Base-by-base conservation (phyloP, 2,113 vertebrate species). In the Hemiscyllium ocellatum region DNA sequence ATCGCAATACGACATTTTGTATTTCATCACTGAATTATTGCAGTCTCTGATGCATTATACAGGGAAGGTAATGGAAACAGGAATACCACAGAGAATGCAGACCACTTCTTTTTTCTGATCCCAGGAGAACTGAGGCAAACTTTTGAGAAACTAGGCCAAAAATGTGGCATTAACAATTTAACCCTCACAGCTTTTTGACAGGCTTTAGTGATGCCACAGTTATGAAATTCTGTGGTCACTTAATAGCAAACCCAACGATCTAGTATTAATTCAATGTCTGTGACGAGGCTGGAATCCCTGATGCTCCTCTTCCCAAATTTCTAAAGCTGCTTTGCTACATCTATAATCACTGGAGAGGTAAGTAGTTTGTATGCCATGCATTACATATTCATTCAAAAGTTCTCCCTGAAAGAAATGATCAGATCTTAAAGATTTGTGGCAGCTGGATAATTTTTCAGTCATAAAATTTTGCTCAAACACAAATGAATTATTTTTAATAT, bases 21-120 rank as follows among this genome's bases (percentile, higher is more conserved):
- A 98, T 99, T 98, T 98, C 97, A 98, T 98, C 98, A 97, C 98
- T 97, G 97, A 98, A 98, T 99, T 98, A 99, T 99, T 98, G 97
- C 95, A 97, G 98, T 97, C 98, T 98, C 98, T 97, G 98, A 98
- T 98, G 97, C 97, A 98, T 98, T 98, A 97, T 98, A 97, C 97
- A 97, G 97, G 96, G 97, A 98, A 97, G 97, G 98, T 99, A 99
- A 99, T 99, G 98, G 98, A 98, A 98, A 98, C 96, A 97, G 96
- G 97, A 97, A 97, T 96, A 96, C 97, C 97, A 96, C 97, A 96
- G 96, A 98, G 97, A 97, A 98, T 98, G 97, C 96, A 97, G 98
- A 98, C 98, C 98, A 99, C 99, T 99, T 99, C 98, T 98, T 97
- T 97, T 91, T 98, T 98, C 98, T 19, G 22, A 95, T 95, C 94